Evolutionary conservation across 1,140 invertebrate genomes (phyloP), one percentile per base, ranked within the genome.

Genomic region (Whitmania pigra): DNA sequence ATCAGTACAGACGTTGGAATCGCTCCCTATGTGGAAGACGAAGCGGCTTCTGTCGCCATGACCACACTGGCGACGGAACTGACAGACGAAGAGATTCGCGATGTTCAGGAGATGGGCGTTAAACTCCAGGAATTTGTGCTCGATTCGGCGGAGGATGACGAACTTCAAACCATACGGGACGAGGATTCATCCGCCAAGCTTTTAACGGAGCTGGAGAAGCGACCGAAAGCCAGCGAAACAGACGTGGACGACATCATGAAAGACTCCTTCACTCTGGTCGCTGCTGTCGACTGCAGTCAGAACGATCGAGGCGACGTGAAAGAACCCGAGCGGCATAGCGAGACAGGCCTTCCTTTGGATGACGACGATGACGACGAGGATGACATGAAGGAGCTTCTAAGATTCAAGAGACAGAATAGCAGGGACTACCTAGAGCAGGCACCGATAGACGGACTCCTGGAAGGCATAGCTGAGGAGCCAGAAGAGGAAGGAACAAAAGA

Each of bases 381-480:
- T 1, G 57, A 63, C 29, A 25, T 63, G 57, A 63, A 31, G 22
- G 57, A 63, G 22, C 22, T 63, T 63, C 29, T 63, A 63, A 31
- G 22, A 25, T 63, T 63, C 9, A 63, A 63, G 57, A 63, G 29
- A 18, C 57, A 22, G 29, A 63, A 31, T 18, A 63, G 57, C 57
- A 63, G 57, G 11, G 29, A 63, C 57, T 25, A 63, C 20, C 57
- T 63, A 1, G 29, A 63, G 22, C 57, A 25, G 57, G 29, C 29
- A 63, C 29, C 57, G 1, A 49, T 49, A 5, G 43, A 49, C 43
- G 43, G 43, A 49, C 43, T 63, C 22, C 57, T 63, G 13, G 57
- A 63, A n/a, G 57, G 57, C 57, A 63, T 63, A 22, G 57, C 57
- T 13, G 57, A 63, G 29, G 57, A 63, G 18, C 22, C 57, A 20